These are phyloP conservation scores for Neotoxoptera formosana DNA, from an alignment of 1,140 invertebrate genomes.

Conservation along the genomic window DNA sequence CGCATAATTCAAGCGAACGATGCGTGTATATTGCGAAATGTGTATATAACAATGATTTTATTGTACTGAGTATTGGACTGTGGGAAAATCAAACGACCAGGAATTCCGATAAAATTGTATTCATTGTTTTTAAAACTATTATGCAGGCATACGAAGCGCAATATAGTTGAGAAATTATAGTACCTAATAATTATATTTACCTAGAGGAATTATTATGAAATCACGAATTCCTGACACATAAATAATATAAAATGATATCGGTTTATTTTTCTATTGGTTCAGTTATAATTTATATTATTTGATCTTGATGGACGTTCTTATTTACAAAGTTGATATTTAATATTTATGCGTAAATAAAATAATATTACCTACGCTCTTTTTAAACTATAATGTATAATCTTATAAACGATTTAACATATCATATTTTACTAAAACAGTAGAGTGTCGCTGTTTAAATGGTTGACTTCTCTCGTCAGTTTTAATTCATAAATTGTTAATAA, in stretches of 20 bases:
- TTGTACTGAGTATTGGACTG: background rate
- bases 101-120: background rate
- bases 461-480: background rate
- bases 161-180: background rate
- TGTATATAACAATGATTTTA: background rate
- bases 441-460: background rate
- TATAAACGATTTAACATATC: background rate
- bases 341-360: constrained; percentile 13
- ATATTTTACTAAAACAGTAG: background rate
- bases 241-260: background rate
- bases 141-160: background rate
- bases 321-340: background rate
- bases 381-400: background rate
- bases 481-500: background rate
- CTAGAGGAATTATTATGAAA: background rate
- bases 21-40: background rate
- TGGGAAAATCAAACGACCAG: background rate
- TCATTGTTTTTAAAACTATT: background rate
- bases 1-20: background rate
- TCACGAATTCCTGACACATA: background rate
- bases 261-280: constrained; percentile 5
- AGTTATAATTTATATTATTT: background rate
- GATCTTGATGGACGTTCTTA: background rate
- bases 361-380: background rate
- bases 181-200: constrained; percentile 1